Evolutionary conservation across 2,797 vertebrate genomes (phyloP), one percentile per base, ranked within the genome.

Genomic region (Siniperca obscura): DNA sequence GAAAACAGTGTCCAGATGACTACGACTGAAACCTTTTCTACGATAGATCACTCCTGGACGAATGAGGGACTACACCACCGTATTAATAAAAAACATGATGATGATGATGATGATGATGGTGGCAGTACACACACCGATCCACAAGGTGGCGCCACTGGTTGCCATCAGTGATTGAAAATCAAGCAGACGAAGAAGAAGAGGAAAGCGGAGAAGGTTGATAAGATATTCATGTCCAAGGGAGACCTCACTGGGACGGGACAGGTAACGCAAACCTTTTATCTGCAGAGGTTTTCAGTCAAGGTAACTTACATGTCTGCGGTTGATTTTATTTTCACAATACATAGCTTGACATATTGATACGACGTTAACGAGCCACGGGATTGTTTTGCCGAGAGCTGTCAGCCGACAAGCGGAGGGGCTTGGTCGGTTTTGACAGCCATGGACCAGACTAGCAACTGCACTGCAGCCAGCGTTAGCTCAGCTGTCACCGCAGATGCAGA

Each of bases 231-330:
- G 90, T 92, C 85, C 84, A 46, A 91, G 90, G 89, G 91, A 92
- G 92, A 92, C 90, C 90, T 93, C 92, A 85, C 78, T 64, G 91
- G 92, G 89, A 92, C 91, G 77, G 90, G 87, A 91, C 90, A 92
- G 92, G 92, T 94, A 92, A 48, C 85, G 87, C 89, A 85, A 86
- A 90, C 34, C 70, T n/a, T 71, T 72, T 40, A 44, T 65, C 69
- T 12, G 61, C 75, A 56, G 73, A 21, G 57, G 44, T 79, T 86
- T 81, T 36, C 69, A 25, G 85, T 48, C 81, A 84, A 80, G 87
- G 81, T 92, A 86, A 85, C 64, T 46, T 53, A 50, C 61, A 53
- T 22, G 72, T 34, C 42, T 17, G 52, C 21, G 8, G 52, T 52
- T 3, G 62, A 1, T 64, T 67, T 40, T 57, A 4, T 25, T 14